Percentiles rank a stretch among this genome's conserved stretches.
These are phyloP conservation scores for Triplophysa rosa DNA, from an alignment of 2,113 vertebrate species.

Conservation along the genomic window DNA sequence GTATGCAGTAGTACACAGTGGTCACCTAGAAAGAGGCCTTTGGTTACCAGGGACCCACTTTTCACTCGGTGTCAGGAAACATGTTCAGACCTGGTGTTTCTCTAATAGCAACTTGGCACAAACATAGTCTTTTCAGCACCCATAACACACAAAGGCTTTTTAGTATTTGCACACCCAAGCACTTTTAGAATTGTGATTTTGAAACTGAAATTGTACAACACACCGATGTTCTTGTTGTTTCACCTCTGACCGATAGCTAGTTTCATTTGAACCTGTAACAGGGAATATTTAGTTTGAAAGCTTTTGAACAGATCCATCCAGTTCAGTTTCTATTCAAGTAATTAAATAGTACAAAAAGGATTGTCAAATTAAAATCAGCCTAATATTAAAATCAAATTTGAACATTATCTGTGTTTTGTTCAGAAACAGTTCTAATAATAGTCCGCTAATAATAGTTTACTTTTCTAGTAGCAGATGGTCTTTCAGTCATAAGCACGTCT, in stretches of 20 bases:
- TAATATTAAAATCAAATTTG: no score
- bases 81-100: slow-evolving; percentile 14
- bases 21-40: neutral
- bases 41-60: slow-evolving; percentile 20
- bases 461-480: neutral
- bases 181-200: neutral
- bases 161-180: neutral
- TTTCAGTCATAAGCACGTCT: no score
- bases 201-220: no score
- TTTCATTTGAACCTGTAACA: neutral
- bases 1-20: neutral
- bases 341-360: no score
- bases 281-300: no score
- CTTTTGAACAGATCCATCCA: no score
- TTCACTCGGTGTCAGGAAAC: slow-evolving; percentile 9
- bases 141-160: neutral
- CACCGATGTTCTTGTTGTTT: no score
- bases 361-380: no score
- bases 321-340: no score
- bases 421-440: no score
- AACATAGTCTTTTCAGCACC: neutral
- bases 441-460: neutral
- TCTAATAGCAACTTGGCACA: slow-evolving; percentile 10
- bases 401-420: no score
- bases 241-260: no score